phyloP scores from a whole-genome alignment of 2,888 invertebrate species.

The Marasmarcha lunaedactyla region DNA sequence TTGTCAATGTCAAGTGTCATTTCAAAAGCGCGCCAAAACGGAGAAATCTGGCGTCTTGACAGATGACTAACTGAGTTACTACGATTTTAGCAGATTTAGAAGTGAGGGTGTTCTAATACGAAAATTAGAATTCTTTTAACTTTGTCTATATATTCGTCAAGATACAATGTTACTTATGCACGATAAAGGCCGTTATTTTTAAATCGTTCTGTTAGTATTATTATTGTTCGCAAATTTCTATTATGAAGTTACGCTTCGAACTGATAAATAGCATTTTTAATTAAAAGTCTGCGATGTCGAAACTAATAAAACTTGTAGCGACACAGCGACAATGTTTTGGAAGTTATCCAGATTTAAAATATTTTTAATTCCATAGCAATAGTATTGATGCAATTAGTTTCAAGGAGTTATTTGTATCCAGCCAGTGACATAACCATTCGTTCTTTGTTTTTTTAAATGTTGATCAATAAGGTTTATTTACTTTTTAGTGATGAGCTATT shows the following conservation, averaged over 20 bases:
- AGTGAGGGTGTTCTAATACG: neutral
- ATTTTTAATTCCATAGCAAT: slow-evolving; percentile 8
- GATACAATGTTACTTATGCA: too few relatives aligned
- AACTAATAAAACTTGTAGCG: slow-evolving; percentile 33
- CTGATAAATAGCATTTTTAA: slow-evolving; percentile 34
- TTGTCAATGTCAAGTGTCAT: slow-evolving; percentile 27
- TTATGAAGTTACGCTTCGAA: neutral
- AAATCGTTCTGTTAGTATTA: too few relatives aligned
- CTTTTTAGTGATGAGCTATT: too few relatives aligned
- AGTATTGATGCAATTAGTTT: too few relatives aligned
- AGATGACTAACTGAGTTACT: slow-evolving; percentile 22
- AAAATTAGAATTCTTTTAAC: neutral
- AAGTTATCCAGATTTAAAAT: slow-evolving; percentile 48
- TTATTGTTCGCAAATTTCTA: too few relatives aligned
- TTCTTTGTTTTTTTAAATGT: too few relatives aligned
- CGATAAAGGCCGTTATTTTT: too few relatives aligned
- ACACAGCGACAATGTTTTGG: slow-evolving; percentile 28
- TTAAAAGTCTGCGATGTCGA: slow-evolving; percentile 33
- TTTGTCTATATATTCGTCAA: slow-evolving; percentile 8
- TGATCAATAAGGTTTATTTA: too few relatives aligned
- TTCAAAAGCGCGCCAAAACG: slow-evolving; percentile 10
- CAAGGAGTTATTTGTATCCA: too few relatives aligned
- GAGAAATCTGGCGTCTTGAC: slow-evolving; percentile 15
- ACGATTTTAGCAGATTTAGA: slow-evolving; percentile 20
- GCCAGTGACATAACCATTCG: too few relatives aligned